These are phyloP conservation scores for Zaprionus africanus DNA, from an alignment of 1,140 invertebrate species.

Conservation along the genomic window DNA sequence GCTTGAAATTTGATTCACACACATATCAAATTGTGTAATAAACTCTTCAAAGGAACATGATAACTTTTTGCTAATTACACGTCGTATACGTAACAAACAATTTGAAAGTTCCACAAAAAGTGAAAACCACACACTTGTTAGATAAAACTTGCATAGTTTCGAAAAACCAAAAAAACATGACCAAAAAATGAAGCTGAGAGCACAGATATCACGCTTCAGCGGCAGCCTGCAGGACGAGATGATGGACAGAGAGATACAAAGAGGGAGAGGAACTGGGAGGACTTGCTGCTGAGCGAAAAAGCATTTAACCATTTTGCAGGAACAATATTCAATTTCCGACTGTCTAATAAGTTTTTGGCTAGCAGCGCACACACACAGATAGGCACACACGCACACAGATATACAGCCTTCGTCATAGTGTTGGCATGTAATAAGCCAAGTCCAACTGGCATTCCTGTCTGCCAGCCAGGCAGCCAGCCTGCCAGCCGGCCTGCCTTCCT, in stretches of 20 bases:
- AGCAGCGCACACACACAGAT: constrained; percentile 46
- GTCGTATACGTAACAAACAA: constrained; percentile 41
- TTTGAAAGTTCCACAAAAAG: constrained; percentile 42
- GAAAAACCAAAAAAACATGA: not conserved
- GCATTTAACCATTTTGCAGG: constrained; percentile 75
- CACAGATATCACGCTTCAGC: constrained; percentile 57
- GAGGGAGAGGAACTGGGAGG: constrained; percentile 10
- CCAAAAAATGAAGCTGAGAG: constrained; percentile 19
- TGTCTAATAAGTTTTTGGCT: constrained; percentile 80
- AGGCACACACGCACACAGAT: constrained; percentile 22
- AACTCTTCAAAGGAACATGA: constrained; percentile 10
- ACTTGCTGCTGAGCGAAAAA: constrained; percentile 44
- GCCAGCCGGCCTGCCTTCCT: constrained; percentile 26
- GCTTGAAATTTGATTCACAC: not conserved
- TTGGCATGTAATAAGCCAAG: constrained; percentile 74
- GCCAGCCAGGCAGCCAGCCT: constrained; percentile 25
- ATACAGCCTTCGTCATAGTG: constrained; percentile 20
- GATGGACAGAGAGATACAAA: not conserved
- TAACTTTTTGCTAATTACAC: constrained; percentile 58
- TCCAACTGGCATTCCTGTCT: constrained; percentile 50
- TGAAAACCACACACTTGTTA: constrained; percentile 57
- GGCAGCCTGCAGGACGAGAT: constrained; percentile 40
- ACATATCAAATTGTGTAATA: constrained; percentile 10
- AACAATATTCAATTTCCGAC: constrained; percentile 82
- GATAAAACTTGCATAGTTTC: constrained; percentile 15